Conservation (phyloP, 2,888 invertebrate species). For the Caenorhabditis uteleia region DNA sequence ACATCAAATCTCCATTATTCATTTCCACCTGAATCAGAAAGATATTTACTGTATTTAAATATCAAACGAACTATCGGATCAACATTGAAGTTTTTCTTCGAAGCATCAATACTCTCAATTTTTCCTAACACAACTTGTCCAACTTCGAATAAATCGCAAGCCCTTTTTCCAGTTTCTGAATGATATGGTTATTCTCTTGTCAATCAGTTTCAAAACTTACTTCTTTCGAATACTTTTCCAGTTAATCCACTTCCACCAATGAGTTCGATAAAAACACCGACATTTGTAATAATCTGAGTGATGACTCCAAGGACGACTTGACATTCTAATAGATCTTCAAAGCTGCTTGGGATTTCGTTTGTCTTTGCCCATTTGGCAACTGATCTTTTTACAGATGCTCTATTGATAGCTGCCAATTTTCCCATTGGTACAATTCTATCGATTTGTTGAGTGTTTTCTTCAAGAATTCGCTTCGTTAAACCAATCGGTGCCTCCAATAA, state of each 20-base stretch:
- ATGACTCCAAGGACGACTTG: slow-evolving; percentile 46
- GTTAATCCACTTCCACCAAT: slow-evolving; percentile 45
- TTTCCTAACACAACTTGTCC: slow-evolving; percentile 30
- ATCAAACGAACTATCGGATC: slow-evolving; percentile 28
- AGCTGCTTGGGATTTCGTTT: slow-evolving; percentile 17
- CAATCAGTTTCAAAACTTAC: slow-evolving; percentile 11
- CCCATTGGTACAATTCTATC: slow-evolving; percentile 31
- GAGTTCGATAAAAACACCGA: slow-evolving; percentile 42
- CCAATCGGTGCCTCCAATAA: slow-evolving; percentile 34
- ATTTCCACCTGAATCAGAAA: no score
- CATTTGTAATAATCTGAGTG: slow-evolving; percentile 26
- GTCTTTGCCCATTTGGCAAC: slow-evolving; percentile 9
- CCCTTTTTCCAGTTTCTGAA: slow-evolving; percentile 13
- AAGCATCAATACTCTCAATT: slow-evolving; percentile 8
- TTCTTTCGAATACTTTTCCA: slow-evolving; percentile 28
- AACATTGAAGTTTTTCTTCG: slow-evolving; percentile 17
- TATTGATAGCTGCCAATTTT: slow-evolving; percentile 21
- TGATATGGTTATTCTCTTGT: background rate
- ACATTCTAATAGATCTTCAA: slow-evolving; percentile 30
- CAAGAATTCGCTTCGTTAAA: slow-evolving; percentile 21
- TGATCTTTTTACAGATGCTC: slow-evolving; percentile 31
- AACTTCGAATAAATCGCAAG: slow-evolving; percentile 19
- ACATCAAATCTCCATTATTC: slow-evolving; percentile 11
- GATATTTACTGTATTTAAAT: no score
- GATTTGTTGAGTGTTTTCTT: slow-evolving; percentile 13